phyloP scores from a whole-genome alignment of 2,888 invertebrate species.

The Carcina quercana region DNA sequence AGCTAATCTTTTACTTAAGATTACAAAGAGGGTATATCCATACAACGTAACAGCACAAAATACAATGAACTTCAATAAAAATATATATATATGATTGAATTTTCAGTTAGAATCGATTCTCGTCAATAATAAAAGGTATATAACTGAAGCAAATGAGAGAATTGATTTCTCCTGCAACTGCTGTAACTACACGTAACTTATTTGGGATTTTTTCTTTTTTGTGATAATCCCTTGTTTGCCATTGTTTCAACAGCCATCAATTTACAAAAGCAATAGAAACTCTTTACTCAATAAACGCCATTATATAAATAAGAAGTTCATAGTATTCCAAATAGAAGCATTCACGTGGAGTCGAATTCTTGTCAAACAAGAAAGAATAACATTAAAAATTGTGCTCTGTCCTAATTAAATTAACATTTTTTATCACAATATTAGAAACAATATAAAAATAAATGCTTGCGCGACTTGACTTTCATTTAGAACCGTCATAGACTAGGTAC shows the following conservation, averaged over 20 bases:
- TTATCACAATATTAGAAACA: constrained; percentile 49
- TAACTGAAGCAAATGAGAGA: too few relatives aligned
- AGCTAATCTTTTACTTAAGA: constrained; percentile 63
- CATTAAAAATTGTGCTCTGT: constrained; percentile 34
- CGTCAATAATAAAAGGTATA: too few relatives aligned
- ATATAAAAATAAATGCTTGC: constrained; percentile 72
- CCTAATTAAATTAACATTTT: constrained; percentile 36
- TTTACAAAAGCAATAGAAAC: too few relatives aligned
- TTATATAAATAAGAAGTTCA: constrained; percentile 16
- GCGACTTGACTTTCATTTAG: constrained; percentile 49
- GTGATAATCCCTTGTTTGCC: too few relatives aligned
- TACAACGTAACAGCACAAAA: constrained; percentile 25
- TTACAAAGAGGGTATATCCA: constrained; percentile 57
- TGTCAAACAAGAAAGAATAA: constrained; percentile 42
- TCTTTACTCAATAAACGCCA: too few relatives aligned
- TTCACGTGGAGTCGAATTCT: constrained; percentile 29
- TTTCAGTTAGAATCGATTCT: too few relatives aligned
- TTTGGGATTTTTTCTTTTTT: too few relatives aligned
- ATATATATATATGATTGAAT: too few relatives aligned
- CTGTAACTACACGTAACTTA: too few relatives aligned
- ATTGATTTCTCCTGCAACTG: too few relatives aligned
- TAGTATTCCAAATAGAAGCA: constrained; percentile 17
- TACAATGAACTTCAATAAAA: constrained; percentile 18
- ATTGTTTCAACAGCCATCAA: too few relatives aligned
- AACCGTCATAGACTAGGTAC: constrained; percentile 64